Conservation (phyloP, 2,113 vertebrate species). For the Nansenia antarctica region DNA sequence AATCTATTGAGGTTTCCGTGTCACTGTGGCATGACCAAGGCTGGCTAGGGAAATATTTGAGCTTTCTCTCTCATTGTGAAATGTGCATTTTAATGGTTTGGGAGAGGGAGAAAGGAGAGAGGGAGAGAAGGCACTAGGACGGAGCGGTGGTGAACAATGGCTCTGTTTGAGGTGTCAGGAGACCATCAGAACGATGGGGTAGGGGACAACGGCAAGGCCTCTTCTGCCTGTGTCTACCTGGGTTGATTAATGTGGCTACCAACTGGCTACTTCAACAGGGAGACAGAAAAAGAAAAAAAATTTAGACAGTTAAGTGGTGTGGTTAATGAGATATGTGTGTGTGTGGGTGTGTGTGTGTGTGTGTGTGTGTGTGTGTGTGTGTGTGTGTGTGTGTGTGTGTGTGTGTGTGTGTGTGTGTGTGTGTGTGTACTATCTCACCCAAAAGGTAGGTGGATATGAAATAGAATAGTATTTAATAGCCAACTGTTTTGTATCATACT, state of each 20-base stretch:
- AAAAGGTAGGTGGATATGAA: too few relatives aligned
- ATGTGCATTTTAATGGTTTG: conserved; percentile 12
- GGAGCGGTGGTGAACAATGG: conserved; percentile 15
- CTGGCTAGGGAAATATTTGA: conserved; percentile 22
- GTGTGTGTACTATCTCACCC: not conserved
- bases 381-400: not conserved
- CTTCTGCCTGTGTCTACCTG: conserved; percentile 41
- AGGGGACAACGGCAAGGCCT: not conserved
- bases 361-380: not conserved
- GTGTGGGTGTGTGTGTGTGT: not conserved
- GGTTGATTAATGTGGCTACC: conserved; percentile 39
- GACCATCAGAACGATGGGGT: conserved; percentile 21
- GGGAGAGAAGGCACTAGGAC: not conserved
- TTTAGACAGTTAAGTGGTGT: conserved; percentile 60
- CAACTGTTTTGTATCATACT: too few relatives aligned
- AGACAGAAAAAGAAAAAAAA: conserved; percentile 65
- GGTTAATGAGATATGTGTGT: conserved; percentile 45
- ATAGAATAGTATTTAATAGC: too few relatives aligned
- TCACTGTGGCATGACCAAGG: conserved; percentile 6
- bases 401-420: not conserved
- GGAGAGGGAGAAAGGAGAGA: conserved; percentile 36
- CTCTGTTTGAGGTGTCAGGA: conserved; percentile 30
- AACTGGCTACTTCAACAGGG: conserved; percentile 24
- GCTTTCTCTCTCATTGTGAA: conserved; percentile 1
- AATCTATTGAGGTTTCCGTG: not conserved